Base-by-base conservation (phyloP, 2,113 vertebrate species). In the Limnothrissa miodon region DNA sequence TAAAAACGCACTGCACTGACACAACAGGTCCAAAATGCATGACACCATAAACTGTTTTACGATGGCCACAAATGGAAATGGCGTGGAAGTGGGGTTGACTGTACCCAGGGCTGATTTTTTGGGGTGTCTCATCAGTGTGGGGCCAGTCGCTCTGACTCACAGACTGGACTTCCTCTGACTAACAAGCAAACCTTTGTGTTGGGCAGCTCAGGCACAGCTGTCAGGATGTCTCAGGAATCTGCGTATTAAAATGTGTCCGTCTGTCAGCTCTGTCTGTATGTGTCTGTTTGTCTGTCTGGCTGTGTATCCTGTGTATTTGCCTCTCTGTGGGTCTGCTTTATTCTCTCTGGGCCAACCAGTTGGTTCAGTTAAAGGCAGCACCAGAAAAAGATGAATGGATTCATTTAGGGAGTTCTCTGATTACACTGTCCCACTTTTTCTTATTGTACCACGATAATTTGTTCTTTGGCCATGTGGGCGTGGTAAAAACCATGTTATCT, bases 191-290 rank as follows among this genome's bases (percentile, higher is more conserved):
- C 86, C 90, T 91, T 93, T 93, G 90, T 93, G 89, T 86, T 36
- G 82, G 29, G 78, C 84, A 87, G 91, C 90, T 90, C 90, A 92
- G 87, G 89, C 88, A 84, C 93, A 93, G 91, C 91, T 93, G 93
- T 92, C 90, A 89, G 87, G 91, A 93, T 86, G 88, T 89, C 87
- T 93, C 92, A 91, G 86, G 91, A 91, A 92, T 93, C 91, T 92
- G 88, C 84, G 80, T 70, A 84, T 88, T 86, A 82, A 88, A 88
- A 84, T 84, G 84, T 46, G 62, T 89, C 78, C 78, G 87, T 93
- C 90, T 81, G 79, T 84, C 80, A 80, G 88, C 88, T 88, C 85
- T 86, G 86, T 89, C 82, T 86, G 87, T 82, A 86, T 84, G 80
- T 70, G 89, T 90, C 87, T 90, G 88, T 86, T 48, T 86, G 66